phyloP scores from a whole-genome alignment of 2,113 vertebrate species.

The Sigmodon hispidus region DNA sequence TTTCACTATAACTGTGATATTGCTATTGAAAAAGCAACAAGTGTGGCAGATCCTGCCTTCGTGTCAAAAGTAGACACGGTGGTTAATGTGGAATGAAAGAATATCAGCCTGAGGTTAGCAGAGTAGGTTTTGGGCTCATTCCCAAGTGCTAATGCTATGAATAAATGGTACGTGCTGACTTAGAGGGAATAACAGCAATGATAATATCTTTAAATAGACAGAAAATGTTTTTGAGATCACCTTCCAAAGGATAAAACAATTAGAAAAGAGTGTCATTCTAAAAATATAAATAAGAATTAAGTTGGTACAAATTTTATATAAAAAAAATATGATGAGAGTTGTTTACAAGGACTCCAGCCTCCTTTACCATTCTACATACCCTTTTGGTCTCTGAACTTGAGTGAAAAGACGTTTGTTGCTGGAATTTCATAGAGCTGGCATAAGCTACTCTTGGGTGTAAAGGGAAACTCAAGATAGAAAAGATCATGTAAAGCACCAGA shows the following conservation, averaged over 20 bases:
- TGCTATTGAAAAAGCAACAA: constrained; percentile 19
- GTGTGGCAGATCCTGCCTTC: constrained; percentile 26
- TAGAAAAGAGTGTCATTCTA: neutral
- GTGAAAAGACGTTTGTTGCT: neutral
- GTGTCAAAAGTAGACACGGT: constrained; percentile 47
- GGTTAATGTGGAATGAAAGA: constrained; percentile 50
- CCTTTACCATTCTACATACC: neutral
- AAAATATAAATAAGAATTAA: neutral
- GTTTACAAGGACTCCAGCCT: neutral
- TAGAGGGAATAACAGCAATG: constrained; percentile 3
- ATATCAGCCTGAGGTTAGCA: constrained; percentile 63
- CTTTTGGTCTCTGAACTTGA: neutral
- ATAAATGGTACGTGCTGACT: constrained; percentile 55
- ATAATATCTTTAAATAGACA: constrained; percentile 45
- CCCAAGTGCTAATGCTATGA: constrained; percentile 53
- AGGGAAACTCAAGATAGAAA: neutral
- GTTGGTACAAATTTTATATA: neutral
- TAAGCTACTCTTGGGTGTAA: neutral
- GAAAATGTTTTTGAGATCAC: constrained; percentile 29
- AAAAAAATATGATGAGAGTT: neutral
- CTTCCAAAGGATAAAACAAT: constrained; percentile 8
- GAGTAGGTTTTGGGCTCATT: constrained; percentile 69
- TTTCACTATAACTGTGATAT: neutral
- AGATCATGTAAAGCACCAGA: neutral
- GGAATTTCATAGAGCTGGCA: neutral